A percentile compares a stretch with the other conserved stretches of the same genome.
Conservation (phyloP, 2,113 vertebrate genomes). For the Tympanuchus pallidicinctus region DNA sequence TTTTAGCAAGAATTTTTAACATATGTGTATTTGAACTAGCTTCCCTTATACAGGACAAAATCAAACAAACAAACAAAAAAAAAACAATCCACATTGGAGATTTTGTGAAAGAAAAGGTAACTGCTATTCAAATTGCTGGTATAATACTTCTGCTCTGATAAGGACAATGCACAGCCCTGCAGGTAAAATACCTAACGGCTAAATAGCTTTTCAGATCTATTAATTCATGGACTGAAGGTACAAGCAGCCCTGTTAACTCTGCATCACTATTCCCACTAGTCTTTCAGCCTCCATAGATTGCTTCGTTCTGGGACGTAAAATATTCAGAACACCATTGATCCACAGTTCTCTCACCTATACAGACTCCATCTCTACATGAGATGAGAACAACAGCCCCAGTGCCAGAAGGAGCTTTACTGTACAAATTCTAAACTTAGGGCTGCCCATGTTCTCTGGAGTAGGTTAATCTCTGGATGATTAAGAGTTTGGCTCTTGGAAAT, state of each 20-base stretch:
- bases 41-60: background rate
- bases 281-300: background rate
- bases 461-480: background rate
- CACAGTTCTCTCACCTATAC: background rate
- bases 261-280: background rate
- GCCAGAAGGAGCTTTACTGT: background rate
- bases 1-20: background rate
- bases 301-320: background rate
- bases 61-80: background rate
- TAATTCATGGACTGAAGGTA: background rate
- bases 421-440: background rate
- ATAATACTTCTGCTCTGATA: background rate
- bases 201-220: background rate
- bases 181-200: background rate
- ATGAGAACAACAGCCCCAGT: background rate
- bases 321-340: background rate
- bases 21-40: background rate
- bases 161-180: background rate
- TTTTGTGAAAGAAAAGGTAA: background rate
- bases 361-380: background rate
- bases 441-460: fast-evolving
- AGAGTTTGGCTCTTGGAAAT: background rate
- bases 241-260: background rate
- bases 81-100: background rate
- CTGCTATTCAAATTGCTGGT: background rate